phyloP scores from a whole-genome alignment of 35 echinoderm and acorn worm genomes.

The Holothuria glaberrima region DNA sequence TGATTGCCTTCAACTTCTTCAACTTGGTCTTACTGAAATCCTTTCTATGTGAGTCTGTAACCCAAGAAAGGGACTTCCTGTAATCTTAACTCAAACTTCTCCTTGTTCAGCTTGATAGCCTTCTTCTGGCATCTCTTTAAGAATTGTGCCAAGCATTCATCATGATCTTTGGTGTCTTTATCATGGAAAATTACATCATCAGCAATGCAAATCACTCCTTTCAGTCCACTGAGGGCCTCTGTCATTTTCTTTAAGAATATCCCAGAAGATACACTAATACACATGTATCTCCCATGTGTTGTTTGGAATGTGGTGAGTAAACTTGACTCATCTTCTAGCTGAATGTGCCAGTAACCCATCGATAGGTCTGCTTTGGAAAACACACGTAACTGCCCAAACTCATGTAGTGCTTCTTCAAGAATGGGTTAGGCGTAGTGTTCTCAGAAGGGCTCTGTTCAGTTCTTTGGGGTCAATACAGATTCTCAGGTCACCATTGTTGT shows the following conservation, averaged over 20 bases:
- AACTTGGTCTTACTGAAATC: slow-evolving; percentile 42
- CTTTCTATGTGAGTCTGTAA: slow-evolving; percentile 19
- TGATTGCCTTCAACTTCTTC: slow-evolving; percentile 33
- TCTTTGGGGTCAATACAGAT: neutral
- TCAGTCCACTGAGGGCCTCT: slow-evolving; percentile 54
- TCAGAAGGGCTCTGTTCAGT: too few relatives aligned
- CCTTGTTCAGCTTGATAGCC: slow-evolving; percentile 24
- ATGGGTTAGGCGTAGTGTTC: too few relatives aligned
- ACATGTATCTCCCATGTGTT: slow-evolving; percentile 63
- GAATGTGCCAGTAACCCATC: slow-evolving; percentile 55
- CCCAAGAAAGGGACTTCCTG: slow-evolving; percentile 43
- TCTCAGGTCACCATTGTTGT: neutral
- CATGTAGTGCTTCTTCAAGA: too few relatives aligned
- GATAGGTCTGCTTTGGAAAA: slow-evolving; percentile 63
- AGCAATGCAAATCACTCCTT: slow-evolving; percentile 62
- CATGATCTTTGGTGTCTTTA: slow-evolving; percentile 29
- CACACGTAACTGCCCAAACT: neutral
- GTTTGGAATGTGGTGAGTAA: slow-evolving; percentile 78
- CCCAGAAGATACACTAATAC: slow-evolving; percentile 60
- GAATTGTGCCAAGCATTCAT: slow-evolving; percentile 17
- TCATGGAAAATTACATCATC: slow-evolving; percentile 70
- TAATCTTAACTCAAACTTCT: slow-evolving; percentile 19
- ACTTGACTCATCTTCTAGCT: slow-evolving; percentile 67
- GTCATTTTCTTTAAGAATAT: slow-evolving; percentile 71
- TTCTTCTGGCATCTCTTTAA: slow-evolving; percentile 43